Conservation (phyloP, 2,797 vertebrate genomes). For the Thripadectes ignobilis region DNA sequence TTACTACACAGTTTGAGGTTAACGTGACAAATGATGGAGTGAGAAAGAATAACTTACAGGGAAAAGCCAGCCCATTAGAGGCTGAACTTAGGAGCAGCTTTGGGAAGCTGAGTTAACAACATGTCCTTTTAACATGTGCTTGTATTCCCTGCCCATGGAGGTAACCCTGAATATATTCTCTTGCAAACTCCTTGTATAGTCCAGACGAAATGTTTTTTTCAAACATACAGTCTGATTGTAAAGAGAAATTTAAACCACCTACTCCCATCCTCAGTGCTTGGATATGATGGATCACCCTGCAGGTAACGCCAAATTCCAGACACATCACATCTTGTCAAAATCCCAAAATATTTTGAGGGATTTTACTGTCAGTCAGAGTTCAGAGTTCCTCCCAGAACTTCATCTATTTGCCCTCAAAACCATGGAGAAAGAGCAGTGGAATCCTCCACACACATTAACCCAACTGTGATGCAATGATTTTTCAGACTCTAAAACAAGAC, state of each 20-base stretch:
- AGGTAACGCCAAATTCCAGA: neutral
- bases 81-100: neutral
- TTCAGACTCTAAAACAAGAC: neutral
- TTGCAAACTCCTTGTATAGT: neutral
- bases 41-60: constrained; percentile 20
- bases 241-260: neutral
- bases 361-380: neutral
- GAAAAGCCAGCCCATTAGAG: neutral
- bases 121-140: neutral
- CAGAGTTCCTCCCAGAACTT: neutral
- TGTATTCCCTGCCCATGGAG: neutral
- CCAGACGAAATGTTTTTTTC: neutral
- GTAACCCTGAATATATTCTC: neutral
- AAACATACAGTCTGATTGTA: neutral
- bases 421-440: neutral
- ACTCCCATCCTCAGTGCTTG: rapidly evolving
- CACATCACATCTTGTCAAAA: neutral
- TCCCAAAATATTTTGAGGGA: neutral
- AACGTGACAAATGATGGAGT: constrained; percentile 65
- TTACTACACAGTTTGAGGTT: constrained; percentile 63
- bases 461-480: rapidly evolving
- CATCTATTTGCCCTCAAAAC: neutral
- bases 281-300: rapidly evolving
- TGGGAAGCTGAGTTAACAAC: neutral
- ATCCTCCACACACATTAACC: neutral